These are phyloP conservation scores for Zoanthus sociatus DNA, from an alignment of 92 coral and sea anemone genomes.

Conservation along the genomic window DNA sequence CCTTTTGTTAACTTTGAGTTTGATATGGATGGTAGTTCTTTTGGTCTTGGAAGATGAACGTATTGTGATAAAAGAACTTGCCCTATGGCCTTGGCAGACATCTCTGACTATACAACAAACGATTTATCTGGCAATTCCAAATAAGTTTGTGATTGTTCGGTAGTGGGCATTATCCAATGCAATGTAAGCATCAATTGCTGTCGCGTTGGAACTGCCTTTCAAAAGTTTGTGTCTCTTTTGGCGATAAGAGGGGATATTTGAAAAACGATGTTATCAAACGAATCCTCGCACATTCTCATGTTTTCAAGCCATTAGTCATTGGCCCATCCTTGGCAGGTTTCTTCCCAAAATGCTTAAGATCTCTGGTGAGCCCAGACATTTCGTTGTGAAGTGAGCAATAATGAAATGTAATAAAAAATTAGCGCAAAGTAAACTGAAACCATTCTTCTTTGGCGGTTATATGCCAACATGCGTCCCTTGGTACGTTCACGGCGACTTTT, in stretches of 20 bases:
- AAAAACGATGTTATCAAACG: not conserved
- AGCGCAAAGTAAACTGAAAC: too few species aligned
- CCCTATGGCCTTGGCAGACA: not conserved
- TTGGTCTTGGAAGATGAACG: constrained; percentile 13
- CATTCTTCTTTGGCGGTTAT: too few species aligned
- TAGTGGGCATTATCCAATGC: too few species aligned
- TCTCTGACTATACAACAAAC: constrained; percentile 8
- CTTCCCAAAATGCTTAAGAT: too few species aligned
- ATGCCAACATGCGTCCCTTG: too few species aligned
- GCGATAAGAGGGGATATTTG: constrained; percentile 6
- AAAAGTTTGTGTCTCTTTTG: constrained; percentile 34
- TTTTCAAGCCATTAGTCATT: not conserved
- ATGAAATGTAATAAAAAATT: too few species aligned
- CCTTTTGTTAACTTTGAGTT: too few species aligned
- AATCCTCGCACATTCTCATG: not conserved
- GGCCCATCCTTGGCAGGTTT: too few species aligned
- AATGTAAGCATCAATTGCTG: constrained; percentile 38
- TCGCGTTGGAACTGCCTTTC: constrained; percentile 42
- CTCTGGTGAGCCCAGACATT: too few species aligned
- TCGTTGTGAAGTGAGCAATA: too few species aligned
- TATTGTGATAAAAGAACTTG: not conserved
- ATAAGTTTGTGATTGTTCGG: too few species aligned
- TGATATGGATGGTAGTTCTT: not conserved
- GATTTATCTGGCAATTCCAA: not conserved
- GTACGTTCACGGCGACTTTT: too few species aligned